phyloP scores from a whole-genome alignment of 35 echinoderm and acorn worm species.

The Strongylocentrotus purpuratus region DNA sequence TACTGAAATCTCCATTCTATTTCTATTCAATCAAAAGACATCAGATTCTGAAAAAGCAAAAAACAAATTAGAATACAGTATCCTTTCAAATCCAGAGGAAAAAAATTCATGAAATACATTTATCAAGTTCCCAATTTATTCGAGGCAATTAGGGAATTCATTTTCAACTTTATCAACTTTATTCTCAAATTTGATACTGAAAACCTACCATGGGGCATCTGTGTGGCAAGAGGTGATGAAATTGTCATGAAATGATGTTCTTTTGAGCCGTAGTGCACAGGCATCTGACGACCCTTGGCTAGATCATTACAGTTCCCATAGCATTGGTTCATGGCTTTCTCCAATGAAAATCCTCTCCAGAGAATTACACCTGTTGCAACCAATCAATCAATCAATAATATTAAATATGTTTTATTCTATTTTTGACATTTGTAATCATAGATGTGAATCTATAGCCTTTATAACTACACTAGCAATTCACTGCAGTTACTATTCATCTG shows the following conservation, averaged over 20 bases:
- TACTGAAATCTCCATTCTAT: too few species aligned
- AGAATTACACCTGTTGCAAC: constrained; percentile 74
- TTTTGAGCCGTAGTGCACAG: constrained; percentile 95
- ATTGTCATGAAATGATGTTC: constrained; percentile 91
- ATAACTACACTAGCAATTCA: too few species aligned
- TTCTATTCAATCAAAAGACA: too few species aligned
- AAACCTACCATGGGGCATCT: constrained; percentile 99
- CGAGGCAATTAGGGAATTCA: too few species aligned
- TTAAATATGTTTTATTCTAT: background rate
- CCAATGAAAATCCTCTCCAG: constrained; percentile 83
- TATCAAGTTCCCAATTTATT: too few species aligned
- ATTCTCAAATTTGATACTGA: background rate
- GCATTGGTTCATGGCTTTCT: constrained; percentile 89
- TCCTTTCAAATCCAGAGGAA: too few species aligned
- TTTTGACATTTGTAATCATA: background rate
- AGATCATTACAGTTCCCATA: constrained; percentile 78
- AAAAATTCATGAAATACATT: too few species aligned
- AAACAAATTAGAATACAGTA: too few species aligned
- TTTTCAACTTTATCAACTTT: too few species aligned
- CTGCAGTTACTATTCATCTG: too few species aligned
- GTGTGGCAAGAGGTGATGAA: constrained; percentile 93
- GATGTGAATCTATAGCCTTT: background rate
- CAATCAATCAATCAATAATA: background rate
- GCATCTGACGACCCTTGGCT: constrained; percentile 94
- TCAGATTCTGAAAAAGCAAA: too few species aligned